Base-by-base conservation (phyloP, 92 coral and sea anemone species). In the Chrysogorgia sp. region DNA sequence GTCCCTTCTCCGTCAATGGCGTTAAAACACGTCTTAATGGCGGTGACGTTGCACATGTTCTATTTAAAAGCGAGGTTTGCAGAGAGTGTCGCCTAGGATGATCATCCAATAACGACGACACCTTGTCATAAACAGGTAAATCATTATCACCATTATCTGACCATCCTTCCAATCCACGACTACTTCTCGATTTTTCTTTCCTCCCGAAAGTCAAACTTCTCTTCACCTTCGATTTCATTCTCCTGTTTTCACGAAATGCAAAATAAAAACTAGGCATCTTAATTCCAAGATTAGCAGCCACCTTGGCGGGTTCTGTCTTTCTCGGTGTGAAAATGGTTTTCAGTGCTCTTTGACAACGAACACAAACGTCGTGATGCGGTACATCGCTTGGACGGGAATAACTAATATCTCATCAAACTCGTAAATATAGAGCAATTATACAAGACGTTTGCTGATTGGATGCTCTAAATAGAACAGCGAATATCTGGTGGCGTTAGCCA, bases 201-300 rank as follows among this genome's bases (percentile, higher is more conserved):
- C 55, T 72, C 32, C 79, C 79, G 40, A 72, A 72, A 34, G 43
- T 29, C 29, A 72, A 23, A 53, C 59, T 72, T 29, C 79, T 32
- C 9, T 56, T 53, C 29, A 72, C 79, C 35, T 72, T 72, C 33
- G 50, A 29, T 28, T 64, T 64, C 47, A 33, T 22, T 64, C 79
- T 58, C 32, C 65, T 10, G 76, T 69, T 69, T 26, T 72, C 10
- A 9, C 17, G 79, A 55, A 53, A 72, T 1, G 79, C 79, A 40
- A 72, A 72, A 59, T 72, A 72, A 59, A 72, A 72, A n/a, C n/a
- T n/a, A 33, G 79, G 79, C 79, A 72, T 72, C 34, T 72, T 68
- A 58, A n/a, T 35, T 69, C 53, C 53, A 19, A 23, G 5, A 53
- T 32, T 17, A 58, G 57, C 9, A 68, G 75, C 75, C 79, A 32